Base-by-base conservation (phyloP, 1,140 invertebrate species). In the Hyphantria cunea region DNA sequence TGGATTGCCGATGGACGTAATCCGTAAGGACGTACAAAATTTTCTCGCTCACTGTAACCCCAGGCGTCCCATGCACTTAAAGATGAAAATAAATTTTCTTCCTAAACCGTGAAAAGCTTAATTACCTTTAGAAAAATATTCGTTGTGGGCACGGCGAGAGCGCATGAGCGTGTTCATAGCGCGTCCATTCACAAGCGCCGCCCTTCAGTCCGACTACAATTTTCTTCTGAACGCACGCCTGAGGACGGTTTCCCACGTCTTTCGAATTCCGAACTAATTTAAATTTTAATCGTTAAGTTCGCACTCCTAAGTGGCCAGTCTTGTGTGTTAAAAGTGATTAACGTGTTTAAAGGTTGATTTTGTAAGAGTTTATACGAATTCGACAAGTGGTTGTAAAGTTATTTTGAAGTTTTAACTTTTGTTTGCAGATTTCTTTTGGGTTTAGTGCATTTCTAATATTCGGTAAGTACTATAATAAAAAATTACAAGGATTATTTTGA, bases 171-270 rank as follows among this genome's bases (percentile, higher is more conserved):
- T 66, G 56, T 33, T 63, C 74, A 48, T 32, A 34, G 31, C 42
- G 62, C 62, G 62, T 72, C 62, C 75, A 78, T 76, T 82, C 74
- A 81, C 62, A 64, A 67, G 69, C 72, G 66, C 54, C 73, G 68
- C 67, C 72, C 77, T 81, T 77, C 81, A 86, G 84, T 86, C 70
- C 72, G 64, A 33, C 75, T 83, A 75, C 78, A 84, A 82, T 73
- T 61, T 66, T 68, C 58, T 59, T 68, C 61, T 47, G 74, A 64
- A 64, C 75, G 75, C 74, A 75, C 80, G 80, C 79, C 66, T 71
- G 74, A 52, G 66, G 64, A 66, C 59, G 64, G 15, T 64, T 72
- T 74, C 66, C 68, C 74, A 72, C 80, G 72, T 60, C 47, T 66
- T 71, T 65, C 70, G 34, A 70, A 72, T 72, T 73, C 51, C 78